Conservation (phyloP, 2,888 invertebrate genomes). For the Cosmorhoe ocellata region DNA sequence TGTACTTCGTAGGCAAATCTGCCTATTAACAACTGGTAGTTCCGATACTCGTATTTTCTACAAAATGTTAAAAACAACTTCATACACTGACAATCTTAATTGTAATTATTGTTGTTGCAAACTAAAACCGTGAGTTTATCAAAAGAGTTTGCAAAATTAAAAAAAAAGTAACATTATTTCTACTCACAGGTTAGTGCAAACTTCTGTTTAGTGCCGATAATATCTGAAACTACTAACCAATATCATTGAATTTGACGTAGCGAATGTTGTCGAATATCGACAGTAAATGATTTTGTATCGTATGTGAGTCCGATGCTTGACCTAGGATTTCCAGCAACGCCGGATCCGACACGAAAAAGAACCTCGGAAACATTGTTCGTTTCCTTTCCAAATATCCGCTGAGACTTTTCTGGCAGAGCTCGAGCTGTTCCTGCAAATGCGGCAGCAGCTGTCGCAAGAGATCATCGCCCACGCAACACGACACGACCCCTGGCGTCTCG, state of each 20-base stretch:
- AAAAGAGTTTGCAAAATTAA: too few species aligned
- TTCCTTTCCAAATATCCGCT: constrained; percentile 97
- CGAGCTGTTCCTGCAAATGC: constrained; percentile 97
- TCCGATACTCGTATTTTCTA: too few species aligned
- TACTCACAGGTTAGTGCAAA: too few species aligned
- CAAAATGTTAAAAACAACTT: too few species aligned
- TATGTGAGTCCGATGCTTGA: constrained; percentile 96
- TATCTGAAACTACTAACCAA: constrained; percentile 83
- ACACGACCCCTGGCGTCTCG: constrained; percentile 97
- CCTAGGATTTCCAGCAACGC: constrained; percentile 94
- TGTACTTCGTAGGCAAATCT: too few species aligned
- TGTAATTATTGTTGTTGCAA: too few species aligned
- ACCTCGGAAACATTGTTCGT: constrained; percentile 95
- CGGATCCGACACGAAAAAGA: constrained; percentile 97
- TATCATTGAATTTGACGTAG: constrained; percentile 96
- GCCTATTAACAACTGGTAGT: too few species aligned
- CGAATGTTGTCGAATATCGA: constrained; percentile 98
- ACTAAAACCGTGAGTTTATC: too few species aligned
- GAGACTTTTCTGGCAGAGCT: constrained; percentile 97
- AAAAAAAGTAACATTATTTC: too few species aligned
- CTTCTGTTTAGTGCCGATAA: too few species aligned
- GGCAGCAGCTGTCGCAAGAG: constrained; percentile 94
- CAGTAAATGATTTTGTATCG: constrained; percentile 96
- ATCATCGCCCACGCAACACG: constrained; percentile 98
- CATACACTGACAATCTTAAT: too few species aligned